These are phyloP conservation scores for Triplophysa yarkandensis DNA, from an alignment of 2,797 vertebrate species.

Conservation along the genomic window DNA sequence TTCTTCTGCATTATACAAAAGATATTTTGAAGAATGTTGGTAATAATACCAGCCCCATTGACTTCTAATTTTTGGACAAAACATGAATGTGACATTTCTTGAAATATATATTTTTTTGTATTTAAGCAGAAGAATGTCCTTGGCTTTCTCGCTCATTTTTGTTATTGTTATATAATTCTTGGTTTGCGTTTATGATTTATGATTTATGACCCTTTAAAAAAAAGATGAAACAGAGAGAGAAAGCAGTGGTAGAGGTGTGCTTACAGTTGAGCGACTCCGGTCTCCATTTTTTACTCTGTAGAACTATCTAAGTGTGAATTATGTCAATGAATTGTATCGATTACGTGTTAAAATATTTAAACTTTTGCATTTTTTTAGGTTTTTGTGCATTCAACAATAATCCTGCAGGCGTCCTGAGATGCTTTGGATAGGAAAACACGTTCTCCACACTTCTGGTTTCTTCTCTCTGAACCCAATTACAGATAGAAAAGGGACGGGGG, in stretches of 20 bases:
- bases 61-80: too few species aligned
- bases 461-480: slow-evolving; percentile 35
- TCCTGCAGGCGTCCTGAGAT: not conserved
- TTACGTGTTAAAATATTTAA: not conserved
- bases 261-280: not conserved
- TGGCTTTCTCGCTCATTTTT: not conserved
- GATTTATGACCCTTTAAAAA: too few species aligned
- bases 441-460: slow-evolving; percentile 7
- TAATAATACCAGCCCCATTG: too few species aligned
- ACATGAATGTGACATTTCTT: too few species aligned
- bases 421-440: not conserved
- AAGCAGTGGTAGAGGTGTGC: not conserved
- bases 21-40: too few species aligned
- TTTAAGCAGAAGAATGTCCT: not conserved
- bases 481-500: not conserved
- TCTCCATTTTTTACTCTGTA: not conserved
- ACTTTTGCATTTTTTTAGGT: not conserved
- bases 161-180: not conserved
- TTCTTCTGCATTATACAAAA: too few species aligned
- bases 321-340: not conserved
- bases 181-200: not conserved
- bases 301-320: not conserved
- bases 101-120: too few species aligned
- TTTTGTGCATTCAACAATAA: not conserved
- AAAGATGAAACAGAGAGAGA: not conserved